Conservation (phyloP, 2,113 vertebrate genomes). For the Illadopsis cleaveri region DNA sequence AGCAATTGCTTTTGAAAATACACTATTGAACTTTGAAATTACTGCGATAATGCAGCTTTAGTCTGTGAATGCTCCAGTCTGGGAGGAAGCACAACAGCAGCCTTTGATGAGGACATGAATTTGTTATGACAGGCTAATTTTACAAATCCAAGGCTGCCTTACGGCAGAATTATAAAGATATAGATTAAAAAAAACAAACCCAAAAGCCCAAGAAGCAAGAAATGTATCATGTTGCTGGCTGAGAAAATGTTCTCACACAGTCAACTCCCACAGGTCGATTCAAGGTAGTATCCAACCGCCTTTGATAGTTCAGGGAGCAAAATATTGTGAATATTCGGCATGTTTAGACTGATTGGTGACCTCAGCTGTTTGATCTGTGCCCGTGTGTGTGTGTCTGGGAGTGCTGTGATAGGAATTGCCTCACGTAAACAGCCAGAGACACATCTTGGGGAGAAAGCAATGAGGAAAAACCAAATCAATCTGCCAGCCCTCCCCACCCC, state of each 20-base stretch:
- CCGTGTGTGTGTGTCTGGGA: background rate
- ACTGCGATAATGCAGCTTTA: constrained; percentile 40
- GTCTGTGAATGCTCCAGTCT: constrained; percentile 24
- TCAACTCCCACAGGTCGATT: background rate
- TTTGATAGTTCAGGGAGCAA: background rate
- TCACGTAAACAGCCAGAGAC: background rate
- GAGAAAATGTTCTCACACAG: background rate
- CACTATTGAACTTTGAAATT: constrained; percentile 53
- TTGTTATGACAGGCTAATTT: constrained; percentile 71
- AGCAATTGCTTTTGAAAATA: constrained; percentile 58
- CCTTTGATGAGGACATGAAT: constrained; percentile 69
- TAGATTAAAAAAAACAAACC: background rate
- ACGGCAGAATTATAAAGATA: constrained; percentile 49
- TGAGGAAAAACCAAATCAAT: background rate
- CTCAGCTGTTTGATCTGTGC: background rate
- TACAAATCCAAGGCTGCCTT: constrained; percentile 56
- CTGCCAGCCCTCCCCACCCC: background rate
- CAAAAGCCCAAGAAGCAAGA: background rate
- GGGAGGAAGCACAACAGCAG: constrained; percentile 44
- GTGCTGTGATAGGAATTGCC: background rate
- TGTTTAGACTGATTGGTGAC: constrained; percentile 5
- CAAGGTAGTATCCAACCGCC: background rate
- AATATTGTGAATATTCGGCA: background rate
- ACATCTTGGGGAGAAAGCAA: background rate
- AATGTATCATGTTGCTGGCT: background rate